These are phyloP conservation scores for Eleutherodactylus coqui DNA, from an alignment of 2,797 vertebrate species.

Conservation along the genomic window DNA sequence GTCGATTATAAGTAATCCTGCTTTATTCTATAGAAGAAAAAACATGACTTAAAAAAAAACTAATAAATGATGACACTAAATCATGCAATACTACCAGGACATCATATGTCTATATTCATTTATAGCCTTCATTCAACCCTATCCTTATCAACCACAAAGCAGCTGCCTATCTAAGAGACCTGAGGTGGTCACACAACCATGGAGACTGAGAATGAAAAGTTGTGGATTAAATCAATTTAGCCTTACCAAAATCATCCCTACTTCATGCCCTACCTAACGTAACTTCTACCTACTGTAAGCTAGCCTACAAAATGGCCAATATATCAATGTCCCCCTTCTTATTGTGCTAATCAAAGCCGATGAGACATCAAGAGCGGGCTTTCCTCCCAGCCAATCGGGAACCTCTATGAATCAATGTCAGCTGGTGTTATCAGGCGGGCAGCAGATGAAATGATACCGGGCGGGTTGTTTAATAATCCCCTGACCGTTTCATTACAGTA, in stretches of 20 bases:
- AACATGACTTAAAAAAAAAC: not conserved
- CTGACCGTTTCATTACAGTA: conserved; percentile 87
- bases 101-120: not conserved
- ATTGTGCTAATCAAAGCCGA: conserved; percentile 52
- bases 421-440: conserved; percentile 64
- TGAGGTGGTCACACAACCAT: not conserved
- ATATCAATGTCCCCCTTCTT: conserved; percentile 39
- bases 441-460: conserved; percentile 62
- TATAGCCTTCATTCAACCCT: not conserved
- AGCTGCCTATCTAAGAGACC: not conserved
- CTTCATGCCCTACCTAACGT: conserved; percentile 25
- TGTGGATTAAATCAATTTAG: conserved; percentile 9
- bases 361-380: conserved; percentile 46
- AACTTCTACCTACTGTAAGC: conserved; percentile 55
- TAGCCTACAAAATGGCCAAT: conserved; percentile 33
- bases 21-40: not conserved
- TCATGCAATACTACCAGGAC: not conserved
- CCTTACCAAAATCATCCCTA: conserved; percentile 28
- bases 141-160: not conserved
- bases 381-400: conserved; percentile 55
- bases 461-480: conserved; percentile 84
- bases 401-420: conserved; percentile 61
- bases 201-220: conserved; percentile 7
- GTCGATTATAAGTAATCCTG: not conserved
- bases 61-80: not conserved